Percentiles rank a stretch among this genome's conserved stretches.
Evolutionary conservation across 2,113 vertebrate species (phyloP).

Genomic region (Tachuris rubrigastra): DNA sequence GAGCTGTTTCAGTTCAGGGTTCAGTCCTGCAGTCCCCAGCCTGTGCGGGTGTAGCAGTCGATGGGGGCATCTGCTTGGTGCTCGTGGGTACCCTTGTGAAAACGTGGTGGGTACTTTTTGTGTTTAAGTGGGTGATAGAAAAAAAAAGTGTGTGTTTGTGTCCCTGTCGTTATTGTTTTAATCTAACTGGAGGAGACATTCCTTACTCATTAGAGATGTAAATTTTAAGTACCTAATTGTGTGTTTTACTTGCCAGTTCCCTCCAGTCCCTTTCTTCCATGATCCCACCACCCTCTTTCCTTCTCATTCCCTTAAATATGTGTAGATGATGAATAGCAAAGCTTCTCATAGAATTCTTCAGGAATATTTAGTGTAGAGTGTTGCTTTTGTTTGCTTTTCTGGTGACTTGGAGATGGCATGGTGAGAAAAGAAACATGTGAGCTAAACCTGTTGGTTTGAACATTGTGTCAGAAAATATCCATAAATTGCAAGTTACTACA

Average conservation of each 20-base stretch:
- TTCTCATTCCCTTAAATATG: not conserved
- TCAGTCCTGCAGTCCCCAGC: not conserved
- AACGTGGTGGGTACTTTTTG: not conserved
- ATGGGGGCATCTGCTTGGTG: not conserved
- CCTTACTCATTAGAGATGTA: not conserved
- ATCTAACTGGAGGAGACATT: not conserved
- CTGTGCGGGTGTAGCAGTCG: not conserved
- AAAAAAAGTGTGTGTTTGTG: not conserved
- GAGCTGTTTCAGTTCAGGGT: not conserved
- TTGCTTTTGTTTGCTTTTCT: constrained; percentile 73
- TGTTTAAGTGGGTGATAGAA: not conserved
- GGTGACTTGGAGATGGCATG: constrained; percentile 65
- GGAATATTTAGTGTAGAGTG: constrained; percentile 64
- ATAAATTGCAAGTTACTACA: constrained; percentile 71
- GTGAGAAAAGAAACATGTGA: constrained; percentile 71
- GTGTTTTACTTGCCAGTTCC: not conserved
- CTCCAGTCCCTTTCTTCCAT: not conserved
- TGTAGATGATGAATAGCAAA: constrained; percentile 52
- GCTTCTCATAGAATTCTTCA: constrained; percentile 33
- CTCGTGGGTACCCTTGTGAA: not conserved
- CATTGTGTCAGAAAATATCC: constrained; percentile 71
- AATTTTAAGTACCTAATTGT: constrained; percentile 7
- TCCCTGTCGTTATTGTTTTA: not conserved
- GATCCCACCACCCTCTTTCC: not conserved
- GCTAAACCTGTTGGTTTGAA: constrained; percentile 73